A percentile compares a stretch with the other conserved stretches of the same genome.
Conservation (phyloP, 2,888 invertebrate genomes). For the Oegoconia quadripuncta region DNA sequence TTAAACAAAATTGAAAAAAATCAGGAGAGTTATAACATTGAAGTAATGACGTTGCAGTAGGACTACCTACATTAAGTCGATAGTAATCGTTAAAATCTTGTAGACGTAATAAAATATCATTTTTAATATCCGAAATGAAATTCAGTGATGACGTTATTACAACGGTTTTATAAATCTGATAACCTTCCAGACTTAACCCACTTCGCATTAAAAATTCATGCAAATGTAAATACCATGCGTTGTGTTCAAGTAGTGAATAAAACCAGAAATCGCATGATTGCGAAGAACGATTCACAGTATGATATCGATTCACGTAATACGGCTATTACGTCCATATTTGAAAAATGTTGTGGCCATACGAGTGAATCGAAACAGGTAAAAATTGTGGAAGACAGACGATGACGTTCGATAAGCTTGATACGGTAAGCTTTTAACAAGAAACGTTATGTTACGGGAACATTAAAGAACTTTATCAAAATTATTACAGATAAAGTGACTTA, state of each 20-base stretch:
- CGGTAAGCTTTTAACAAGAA: conserved; percentile 13
- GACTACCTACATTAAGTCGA: not conserved
- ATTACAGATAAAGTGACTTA: too few species aligned
- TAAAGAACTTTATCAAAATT: conserved; percentile 15
- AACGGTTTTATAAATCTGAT: conserved; percentile 1
- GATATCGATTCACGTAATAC: conserved; percentile 27
- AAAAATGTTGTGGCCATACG: conserved; percentile 6
- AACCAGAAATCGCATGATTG: conserved; percentile 27
- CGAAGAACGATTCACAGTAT: conserved; percentile 14
- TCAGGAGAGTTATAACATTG: too few species aligned
- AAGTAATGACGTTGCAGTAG: not conserved
- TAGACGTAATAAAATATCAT: not conserved
- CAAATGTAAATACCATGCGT: conserved; percentile 14
- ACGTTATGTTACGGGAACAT: conserved; percentile 11
- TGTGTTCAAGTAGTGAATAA: conserved; percentile 20
- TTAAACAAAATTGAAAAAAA: too few species aligned
- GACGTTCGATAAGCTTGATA: conserved; percentile 6
- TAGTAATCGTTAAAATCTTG: too few species aligned
- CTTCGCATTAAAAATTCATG: conserved; percentile 5
- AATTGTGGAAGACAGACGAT: conserved; percentile 4
- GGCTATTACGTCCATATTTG: conserved; percentile 1
- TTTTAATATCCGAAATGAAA: not conserved
- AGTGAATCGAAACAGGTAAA: conserved; percentile 12
- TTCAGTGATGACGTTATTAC: not conserved
- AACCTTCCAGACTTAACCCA: conserved; percentile 4